phyloP scores from a whole-genome alignment of 2,888 invertebrate genomes.

The Biston stratarius region DNA sequence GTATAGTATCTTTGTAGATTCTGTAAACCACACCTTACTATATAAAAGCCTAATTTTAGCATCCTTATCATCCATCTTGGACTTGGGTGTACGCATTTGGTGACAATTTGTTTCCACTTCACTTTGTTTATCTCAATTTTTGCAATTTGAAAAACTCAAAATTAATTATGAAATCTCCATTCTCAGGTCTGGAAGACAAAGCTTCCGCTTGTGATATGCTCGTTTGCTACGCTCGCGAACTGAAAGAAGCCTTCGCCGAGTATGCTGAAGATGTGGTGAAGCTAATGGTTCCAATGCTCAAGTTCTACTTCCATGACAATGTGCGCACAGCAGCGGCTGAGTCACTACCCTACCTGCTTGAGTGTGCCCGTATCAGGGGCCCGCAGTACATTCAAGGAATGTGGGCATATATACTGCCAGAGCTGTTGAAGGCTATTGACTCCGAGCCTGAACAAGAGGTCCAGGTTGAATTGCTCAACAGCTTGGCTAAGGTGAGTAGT shows the following conservation, averaged over 20 bases:
- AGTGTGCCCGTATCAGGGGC: conserved; percentile 94
- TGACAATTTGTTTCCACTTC: conserved; percentile 4
- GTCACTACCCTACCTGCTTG: conserved; percentile 94
- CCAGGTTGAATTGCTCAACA: conserved; percentile 92
- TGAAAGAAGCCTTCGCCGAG: conserved; percentile 91
- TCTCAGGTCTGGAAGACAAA: conserved; percentile 95
- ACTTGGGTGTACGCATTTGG: conserved; percentile 34
- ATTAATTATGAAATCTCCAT: conserved; percentile 8
- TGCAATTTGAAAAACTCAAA: not conserved
- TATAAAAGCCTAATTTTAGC: conserved; percentile 25
- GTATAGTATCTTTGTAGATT: conserved; percentile 11
- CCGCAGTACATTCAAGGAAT: conserved; percentile 88
- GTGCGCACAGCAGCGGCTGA: conserved; percentile 97
- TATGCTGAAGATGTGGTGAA: conserved; percentile 90
- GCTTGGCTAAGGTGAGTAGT: conserved; percentile 89
- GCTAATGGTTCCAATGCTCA: conserved; percentile 95
- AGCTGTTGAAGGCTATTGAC: conserved; percentile 94
- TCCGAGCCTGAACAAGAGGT: conserved; percentile 97
- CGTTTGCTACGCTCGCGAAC: conserved; percentile 96
- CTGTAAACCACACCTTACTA: conserved; percentile 24
- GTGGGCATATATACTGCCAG: conserved; percentile 96
- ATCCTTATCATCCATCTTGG: conserved; percentile 20
- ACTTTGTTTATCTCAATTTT: no score
- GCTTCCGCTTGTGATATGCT: conserved; percentile 98
- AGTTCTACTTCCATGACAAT: conserved; percentile 97